These are phyloP conservation scores for Corbicula japonica DNA, from an alignment of 2,888 invertebrate genomes.

Conservation along the genomic window DNA sequence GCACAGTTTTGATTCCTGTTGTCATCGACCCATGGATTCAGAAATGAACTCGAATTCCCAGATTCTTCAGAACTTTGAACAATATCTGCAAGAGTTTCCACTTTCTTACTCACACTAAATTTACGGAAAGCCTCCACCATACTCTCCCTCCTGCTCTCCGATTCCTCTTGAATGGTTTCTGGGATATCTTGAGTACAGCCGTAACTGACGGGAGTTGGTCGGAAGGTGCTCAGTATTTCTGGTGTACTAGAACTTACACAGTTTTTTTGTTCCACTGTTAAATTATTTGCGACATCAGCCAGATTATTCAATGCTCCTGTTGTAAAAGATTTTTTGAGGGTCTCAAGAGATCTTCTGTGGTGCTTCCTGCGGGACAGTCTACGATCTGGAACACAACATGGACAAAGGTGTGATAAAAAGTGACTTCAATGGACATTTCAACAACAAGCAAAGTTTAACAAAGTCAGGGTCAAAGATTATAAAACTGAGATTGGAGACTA, in stretches of 20 bases:
- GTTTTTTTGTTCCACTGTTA: neutral
- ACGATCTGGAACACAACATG: conserved; percentile 72
- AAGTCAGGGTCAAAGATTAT: too few relatives aligned
- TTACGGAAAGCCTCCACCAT: conserved; percentile 6
- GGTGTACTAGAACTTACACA: conserved; percentile 15
- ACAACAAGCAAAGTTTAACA: too few relatives aligned
- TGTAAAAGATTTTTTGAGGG: conserved; percentile 79
- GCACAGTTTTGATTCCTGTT: conserved; percentile 25
- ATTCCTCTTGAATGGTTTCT: conserved; percentile 79
- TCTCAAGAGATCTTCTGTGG: conserved; percentile 68
- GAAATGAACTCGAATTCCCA: conserved; percentile 15
- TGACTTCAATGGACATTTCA: too few relatives aligned
- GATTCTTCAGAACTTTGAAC: conserved; percentile 42
- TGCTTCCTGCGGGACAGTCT: conserved; percentile 75
- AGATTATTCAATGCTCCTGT: conserved; percentile 17
- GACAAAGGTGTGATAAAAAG: too few relatives aligned
- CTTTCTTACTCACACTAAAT: conserved; percentile 15
- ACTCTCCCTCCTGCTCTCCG: conserved; percentile 62
- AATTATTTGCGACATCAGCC: neutral
- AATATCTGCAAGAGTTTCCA: conserved; percentile 54
- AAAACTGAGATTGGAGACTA: too few relatives aligned
- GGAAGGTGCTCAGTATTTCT: conserved; percentile 38
- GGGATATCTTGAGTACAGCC: conserved; percentile 68
- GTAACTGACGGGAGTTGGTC: conserved; percentile 54
- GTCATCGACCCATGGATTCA: conserved; percentile 12